Evolutionary conservation across 2,113 vertebrate genomes (phyloP), one percentile per base, ranked within the genome.

Genomic region (Cololabis saira): DNA sequence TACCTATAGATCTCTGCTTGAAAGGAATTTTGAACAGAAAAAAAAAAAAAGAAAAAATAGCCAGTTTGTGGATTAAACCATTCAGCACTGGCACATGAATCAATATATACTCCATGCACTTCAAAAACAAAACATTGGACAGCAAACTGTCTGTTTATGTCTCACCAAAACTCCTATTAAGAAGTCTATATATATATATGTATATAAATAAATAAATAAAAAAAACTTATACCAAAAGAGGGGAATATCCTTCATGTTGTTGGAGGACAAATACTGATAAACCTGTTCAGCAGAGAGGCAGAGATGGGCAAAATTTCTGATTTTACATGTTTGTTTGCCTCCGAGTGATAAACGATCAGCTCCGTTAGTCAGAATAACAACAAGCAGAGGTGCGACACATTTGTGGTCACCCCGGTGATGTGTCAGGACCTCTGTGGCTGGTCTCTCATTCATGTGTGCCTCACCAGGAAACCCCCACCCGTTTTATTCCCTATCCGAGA

Each of bases 391-490:
- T 61, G 55, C 19, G 4, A 24, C 41, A 55, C 61, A 82, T 78
- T 49, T 74, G 78, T 6, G 1, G 67, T 61, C 68, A 58, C 78
- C 82, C 72, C n/a, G 22, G 65, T 84, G 72, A 76, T 3, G 19
- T 81, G 83, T 89, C 85, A 60, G 33, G 80, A 80, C 85, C 82
- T 76, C 75, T 61, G 56, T 48, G 30, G 64, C 69, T 76, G 71
- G 61, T 74, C 58, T 82, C 78, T 76, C 71, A 65, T 80, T 85
- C 72, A 88, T 76, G 66, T 71, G 17, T 6, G 76, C 59, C 52
- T 56, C 18, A 54, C 61, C 55, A 74, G 41, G 59, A 64, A 67
- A 58, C 62, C 79, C 74, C 82, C 60, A 10, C 49, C 66, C 42
- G 49, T 61, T 57, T 67, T 43, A 44, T 54, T 74, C 45, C 60